Conservation (phyloP, 2,113 vertebrate genomes). For the Nibea albiflora region DNA sequence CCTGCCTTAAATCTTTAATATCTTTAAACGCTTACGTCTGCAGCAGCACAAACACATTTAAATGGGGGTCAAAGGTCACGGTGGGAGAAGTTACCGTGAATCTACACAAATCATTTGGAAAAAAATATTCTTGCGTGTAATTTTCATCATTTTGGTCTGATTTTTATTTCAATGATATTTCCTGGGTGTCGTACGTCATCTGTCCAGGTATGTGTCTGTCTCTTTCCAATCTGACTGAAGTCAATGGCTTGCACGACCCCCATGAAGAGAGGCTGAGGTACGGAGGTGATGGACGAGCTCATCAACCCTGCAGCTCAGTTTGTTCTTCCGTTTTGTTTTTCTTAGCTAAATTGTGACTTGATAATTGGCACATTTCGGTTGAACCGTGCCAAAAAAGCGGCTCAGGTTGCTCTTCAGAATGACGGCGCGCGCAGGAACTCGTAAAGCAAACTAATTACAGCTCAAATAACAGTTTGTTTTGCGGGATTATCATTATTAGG, state of each 20-base stretch:
- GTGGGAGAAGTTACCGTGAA: not conserved
- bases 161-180: not conserved
- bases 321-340: not conserved
- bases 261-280: not conserved
- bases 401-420: not conserved
- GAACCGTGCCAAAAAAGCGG: not conserved
- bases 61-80: not conserved
- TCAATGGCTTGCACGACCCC: not conserved
- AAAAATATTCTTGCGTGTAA: not conserved
- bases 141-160: not conserved
- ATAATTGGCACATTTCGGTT: not conserved
- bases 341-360: not conserved
- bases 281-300: constrained; percentile 37
- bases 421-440: not conserved
- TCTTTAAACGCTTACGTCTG: not conserved
- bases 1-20: not conserved
- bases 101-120: not conserved
- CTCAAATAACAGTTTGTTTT: not conserved
- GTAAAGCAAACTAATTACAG: not conserved
- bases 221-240: not conserved
- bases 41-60: not conserved
- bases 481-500: not conserved
- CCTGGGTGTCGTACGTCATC: not conserved
- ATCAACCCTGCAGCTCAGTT: not conserved
- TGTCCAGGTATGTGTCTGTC: not conserved